These are phyloP conservation scores for Phytoseiulus persimilis DNA, from an alignment of 2,888 invertebrate genomes.

Conservation along the genomic window DNA sequence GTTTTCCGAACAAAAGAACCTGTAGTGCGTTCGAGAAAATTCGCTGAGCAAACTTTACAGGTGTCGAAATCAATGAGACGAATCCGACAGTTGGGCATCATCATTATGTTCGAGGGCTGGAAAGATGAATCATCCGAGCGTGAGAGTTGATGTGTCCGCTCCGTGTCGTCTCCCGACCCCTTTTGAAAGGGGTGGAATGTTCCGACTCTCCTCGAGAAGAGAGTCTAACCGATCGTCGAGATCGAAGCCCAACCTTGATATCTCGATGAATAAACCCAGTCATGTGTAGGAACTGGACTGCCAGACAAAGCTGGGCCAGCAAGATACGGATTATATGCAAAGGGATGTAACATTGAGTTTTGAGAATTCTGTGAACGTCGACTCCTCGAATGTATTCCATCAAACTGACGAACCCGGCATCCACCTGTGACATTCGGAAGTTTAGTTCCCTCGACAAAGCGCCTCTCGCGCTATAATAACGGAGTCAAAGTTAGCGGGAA, in stretches of 20 bases:
- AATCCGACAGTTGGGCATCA: slow-evolving; percentile 14
- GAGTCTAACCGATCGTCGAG: neutral
- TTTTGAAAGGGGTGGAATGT: too few relatives aligned
- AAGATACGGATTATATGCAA: neutral
- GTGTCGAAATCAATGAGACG: slow-evolving; percentile 22
- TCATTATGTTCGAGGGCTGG: slow-evolving; percentile 9
- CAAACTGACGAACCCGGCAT: neutral
- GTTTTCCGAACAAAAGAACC: slow-evolving; percentile 10
- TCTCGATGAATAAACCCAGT: slow-evolving; percentile 33
- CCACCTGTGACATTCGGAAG: neutral
- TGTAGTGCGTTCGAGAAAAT: neutral
- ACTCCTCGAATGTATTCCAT: slow-evolving; percentile 15
- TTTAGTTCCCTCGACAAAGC: neutral
- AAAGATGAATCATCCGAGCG: neutral
- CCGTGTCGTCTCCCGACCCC: too few relatives aligned
- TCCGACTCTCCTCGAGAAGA: neutral
- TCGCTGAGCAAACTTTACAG: slow-evolving; percentile 21
- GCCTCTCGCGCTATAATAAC: too few relatives aligned
- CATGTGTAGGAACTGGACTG: neutral
- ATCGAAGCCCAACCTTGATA: neutral
- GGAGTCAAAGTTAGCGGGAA: too few relatives aligned
- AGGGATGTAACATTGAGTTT: neutral
- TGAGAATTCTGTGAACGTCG: neutral
- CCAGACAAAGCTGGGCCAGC: neutral
- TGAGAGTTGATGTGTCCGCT: too few relatives aligned